phyloP scores from a whole-genome alignment of 1,140 invertebrate genomes.

The Aphaenogaster ashmeadi region DNA sequence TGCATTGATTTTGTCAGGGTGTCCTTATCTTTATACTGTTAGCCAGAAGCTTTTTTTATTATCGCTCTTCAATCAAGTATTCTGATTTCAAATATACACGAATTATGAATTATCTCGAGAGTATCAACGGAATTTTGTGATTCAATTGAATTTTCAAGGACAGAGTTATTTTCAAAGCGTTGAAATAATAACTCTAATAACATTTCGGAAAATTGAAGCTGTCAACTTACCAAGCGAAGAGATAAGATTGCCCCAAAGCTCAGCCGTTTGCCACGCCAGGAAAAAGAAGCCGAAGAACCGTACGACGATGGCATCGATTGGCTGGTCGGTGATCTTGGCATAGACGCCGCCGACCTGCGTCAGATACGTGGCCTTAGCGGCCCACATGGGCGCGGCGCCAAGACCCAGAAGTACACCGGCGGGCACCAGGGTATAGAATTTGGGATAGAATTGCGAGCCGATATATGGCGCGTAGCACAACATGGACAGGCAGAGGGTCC shows the following conservation, averaged over 20 bases:
- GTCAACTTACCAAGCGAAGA: constrained; percentile 94
- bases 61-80: neutral
- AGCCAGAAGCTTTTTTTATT: neutral
- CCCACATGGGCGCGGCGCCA: constrained; percentile 98
- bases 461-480: constrained; percentile 98
- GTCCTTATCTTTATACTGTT: neutral
- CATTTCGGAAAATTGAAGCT: neutral
- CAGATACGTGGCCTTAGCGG: constrained; percentile 97
- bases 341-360: constrained; percentile 97
- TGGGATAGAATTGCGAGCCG: constrained; percentile 96
- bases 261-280: constrained; percentile 97
- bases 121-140: neutral
- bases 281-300: constrained; percentile 99
- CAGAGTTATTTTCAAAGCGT: neutral
- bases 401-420: constrained; percentile 96
- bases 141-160: neutral
- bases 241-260: constrained; percentile 98
- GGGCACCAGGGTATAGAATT: constrained; percentile 96
- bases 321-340: constrained; percentile 94
- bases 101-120: neutral
- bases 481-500: constrained; percentile 97
- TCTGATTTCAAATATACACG: neutral
- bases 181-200: neutral
- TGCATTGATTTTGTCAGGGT: neutral
- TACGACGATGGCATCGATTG: constrained; percentile 96